Evolutionary conservation across 2,888 invertebrate genomes (phyloP).

Genomic region (Cephus pulcher): DNA sequence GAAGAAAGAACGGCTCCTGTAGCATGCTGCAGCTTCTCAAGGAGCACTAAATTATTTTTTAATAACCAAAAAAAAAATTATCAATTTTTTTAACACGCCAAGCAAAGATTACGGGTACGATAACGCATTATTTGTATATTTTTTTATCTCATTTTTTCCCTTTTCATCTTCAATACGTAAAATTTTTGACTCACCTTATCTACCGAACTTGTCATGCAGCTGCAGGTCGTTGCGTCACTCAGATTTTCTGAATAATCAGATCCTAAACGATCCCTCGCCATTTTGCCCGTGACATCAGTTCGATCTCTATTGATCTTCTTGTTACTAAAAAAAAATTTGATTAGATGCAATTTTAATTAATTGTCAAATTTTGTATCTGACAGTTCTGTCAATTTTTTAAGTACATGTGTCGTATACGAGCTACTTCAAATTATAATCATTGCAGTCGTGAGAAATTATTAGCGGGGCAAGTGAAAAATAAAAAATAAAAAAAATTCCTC

Average conservation of each 20-base stretch:
- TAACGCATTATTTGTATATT: not conserved
- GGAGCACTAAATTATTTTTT: constrained; percentile 28
- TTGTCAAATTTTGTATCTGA: too few relatives aligned
- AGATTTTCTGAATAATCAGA: constrained; percentile 59
- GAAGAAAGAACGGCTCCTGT: constrained; percentile 64
- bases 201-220: constrained; percentile 54
- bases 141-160: not conserved
- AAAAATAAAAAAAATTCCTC: too few relatives aligned
- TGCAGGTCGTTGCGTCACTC: constrained; percentile 61
- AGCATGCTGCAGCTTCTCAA: constrained; percentile 59
- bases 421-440: too few relatives aligned
- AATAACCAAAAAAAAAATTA: not conserved
- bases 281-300: constrained; percentile 47
- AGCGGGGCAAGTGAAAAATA: too few relatives aligned
- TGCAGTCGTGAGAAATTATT: too few relatives aligned
- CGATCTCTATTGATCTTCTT: not conserved
- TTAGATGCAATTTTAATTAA: not conserved
- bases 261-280: constrained; percentile 58
- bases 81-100: not conserved
- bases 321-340: not conserved
- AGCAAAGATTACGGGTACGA: not conserved
- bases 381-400: not conserved
- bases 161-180: not conserved
- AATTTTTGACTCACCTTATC: constrained; percentile 48
- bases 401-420: too few relatives aligned